Percentiles rank a stretch among this genome's conserved stretches.
These are phyloP conservation scores for Cyrtorhinus lividipennis DNA, from an alignment of 1,140 invertebrate species.

Conservation along the genomic window DNA sequence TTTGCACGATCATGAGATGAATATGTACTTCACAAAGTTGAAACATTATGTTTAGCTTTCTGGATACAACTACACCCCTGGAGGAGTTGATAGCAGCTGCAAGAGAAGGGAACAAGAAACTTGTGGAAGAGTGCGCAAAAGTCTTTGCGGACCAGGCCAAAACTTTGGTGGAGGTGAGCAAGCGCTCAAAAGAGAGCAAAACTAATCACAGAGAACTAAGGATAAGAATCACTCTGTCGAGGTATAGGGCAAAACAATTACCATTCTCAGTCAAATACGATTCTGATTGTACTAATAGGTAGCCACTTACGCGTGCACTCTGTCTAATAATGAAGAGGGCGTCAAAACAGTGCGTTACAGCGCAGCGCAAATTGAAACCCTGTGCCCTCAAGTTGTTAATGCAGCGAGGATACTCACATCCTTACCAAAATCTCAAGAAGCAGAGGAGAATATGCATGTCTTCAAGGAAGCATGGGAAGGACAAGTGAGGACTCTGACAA, in stretches of 20 bases:
- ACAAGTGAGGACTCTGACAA: slow-evolving; percentile 86
- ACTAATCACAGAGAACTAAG: no score
- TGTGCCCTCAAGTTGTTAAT: slow-evolving; percentile 97
- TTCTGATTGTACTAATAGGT: slow-evolving; percentile 58
- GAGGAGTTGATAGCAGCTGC: slow-evolving; percentile 91
- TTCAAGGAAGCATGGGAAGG: slow-evolving; percentile 92
- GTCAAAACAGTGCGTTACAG: slow-evolving; percentile 97
- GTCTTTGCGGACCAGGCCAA: slow-evolving; percentile 93
- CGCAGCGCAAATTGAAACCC: slow-evolving; percentile 81
- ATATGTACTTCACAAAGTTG: no score
- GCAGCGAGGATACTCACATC: slow-evolving; percentile 84
- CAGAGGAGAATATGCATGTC: slow-evolving; percentile 92
- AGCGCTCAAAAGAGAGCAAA: no score
- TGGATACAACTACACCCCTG: slow-evolving; percentile 92
- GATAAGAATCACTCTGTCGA: no score
- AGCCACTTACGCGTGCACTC: slow-evolving; percentile 91
- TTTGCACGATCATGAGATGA: no score
- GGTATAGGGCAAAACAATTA: no score
- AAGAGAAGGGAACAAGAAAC: slow-evolving; percentile 80
- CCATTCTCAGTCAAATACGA: no score
- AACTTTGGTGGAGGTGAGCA: slow-evolving; percentile 91
- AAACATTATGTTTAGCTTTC: no score
- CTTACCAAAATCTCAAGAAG: slow-evolving; percentile 74
- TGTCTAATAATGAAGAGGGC: slow-evolving; percentile 96
- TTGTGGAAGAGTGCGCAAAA: slow-evolving; percentile 73